Evolutionary conservation across 2,113 vertebrate genomes (phyloP), one percentile per base, ranked within the genome.

Genomic region (Aleadryas rufinucha): DNA sequence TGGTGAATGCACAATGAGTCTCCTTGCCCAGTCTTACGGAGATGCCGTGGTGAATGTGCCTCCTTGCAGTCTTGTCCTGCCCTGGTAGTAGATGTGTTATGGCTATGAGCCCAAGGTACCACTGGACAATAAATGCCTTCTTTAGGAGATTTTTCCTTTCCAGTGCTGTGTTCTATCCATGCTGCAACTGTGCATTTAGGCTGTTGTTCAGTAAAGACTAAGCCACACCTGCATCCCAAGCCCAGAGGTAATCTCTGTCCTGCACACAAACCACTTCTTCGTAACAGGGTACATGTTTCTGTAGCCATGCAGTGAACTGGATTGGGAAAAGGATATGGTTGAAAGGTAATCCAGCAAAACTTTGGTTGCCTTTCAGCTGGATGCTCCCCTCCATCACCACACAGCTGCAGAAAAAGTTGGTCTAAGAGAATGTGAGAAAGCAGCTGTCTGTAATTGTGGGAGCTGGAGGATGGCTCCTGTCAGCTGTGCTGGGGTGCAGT

Each of bases 321-420:
- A 37, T 41, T 7, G 4, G 4, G 21, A 60, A 84, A 89, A 95
- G 50, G 50, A 85, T 88, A 57, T 30, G 70, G 68, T 6, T 44
- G 56, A 63, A 90, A 91, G 80, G 60, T 79, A 90, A 83, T 93
- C 63, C 59, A 83, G 90, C 37, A 91, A 71, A 97, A 89, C 60
- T 75, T 10, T 37, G 30, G 33, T 89, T 86, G 68, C 52, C 41
- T 87, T 92, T 90, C 91, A 88, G 39, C 84, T 89, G 86, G 39
- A 56, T 52, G 47, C 42, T 91, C 75, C 81, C 54, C 47, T 84
- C 56, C 9, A 8, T 95, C 11, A 11, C 69, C 49, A 65, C 83
- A 64, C 72, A 95, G 89, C 93, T 95, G 94, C 89, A 84, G 91
- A 56, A 89, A 80, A 93, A 44, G 60, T 59, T 81, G 53, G 52